Conservation (phyloP, 2,888 invertebrate species). For the Macaria notata region DNA sequence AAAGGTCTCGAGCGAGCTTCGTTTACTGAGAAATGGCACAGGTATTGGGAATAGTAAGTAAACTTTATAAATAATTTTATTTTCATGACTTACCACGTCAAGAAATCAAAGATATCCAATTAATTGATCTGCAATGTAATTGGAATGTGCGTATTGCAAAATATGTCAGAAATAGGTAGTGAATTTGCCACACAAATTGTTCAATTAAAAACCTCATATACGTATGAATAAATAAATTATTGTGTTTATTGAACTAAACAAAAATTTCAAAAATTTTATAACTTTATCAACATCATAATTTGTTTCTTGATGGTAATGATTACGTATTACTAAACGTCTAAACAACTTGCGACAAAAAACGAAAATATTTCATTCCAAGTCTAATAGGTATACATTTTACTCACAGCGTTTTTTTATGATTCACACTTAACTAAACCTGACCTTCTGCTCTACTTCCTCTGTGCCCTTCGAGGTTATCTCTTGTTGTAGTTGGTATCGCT, state of each 20-base stretch:
- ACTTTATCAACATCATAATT: too few relatives aligned
- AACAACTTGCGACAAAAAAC: too few relatives aligned
- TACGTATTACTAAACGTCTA: too few relatives aligned
- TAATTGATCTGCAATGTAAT: background rate
- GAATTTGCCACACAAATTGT: background rate
- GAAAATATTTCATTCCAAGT: too few relatives aligned
- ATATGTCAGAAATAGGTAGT: background rate
- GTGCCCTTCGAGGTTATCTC: conserved; percentile 8
- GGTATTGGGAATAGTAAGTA: conserved; percentile 12
- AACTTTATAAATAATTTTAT: background rate
- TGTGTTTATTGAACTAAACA: too few relatives aligned
- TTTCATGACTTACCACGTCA: background rate
- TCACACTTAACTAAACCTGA: background rate
- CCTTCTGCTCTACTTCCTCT: conserved; percentile 2
- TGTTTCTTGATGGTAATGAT: too few relatives aligned
- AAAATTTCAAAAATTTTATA: too few relatives aligned
- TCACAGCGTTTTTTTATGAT: background rate
- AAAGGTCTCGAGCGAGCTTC: conserved; percentile 22
- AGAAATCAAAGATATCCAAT: background rate
- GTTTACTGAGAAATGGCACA: conserved; percentile 19
- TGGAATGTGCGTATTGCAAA: background rate
- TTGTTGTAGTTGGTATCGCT: conserved; percentile 20
- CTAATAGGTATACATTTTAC: too few relatives aligned
- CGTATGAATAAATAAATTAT: too few relatives aligned
- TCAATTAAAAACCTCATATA: background rate